These are phyloP conservation scores for Simalia tracyae DNA, from an alignment of 2,797 vertebrate genomes.

Conservation along the genomic window DNA sequence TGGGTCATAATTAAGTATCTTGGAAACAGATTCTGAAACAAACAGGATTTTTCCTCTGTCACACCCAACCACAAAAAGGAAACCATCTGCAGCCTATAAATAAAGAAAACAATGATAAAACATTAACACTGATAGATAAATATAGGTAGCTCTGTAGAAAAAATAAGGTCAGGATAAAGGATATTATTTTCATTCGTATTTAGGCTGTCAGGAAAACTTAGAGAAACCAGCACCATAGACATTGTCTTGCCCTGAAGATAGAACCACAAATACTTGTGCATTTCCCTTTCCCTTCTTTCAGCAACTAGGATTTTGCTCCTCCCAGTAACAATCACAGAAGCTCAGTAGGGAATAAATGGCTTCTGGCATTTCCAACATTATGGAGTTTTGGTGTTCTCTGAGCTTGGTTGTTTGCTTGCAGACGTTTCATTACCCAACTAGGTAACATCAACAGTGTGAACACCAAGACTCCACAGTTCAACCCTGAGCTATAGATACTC, in stretches of 20 bases:
- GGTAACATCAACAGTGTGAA: too few relatives aligned
- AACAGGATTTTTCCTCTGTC: constrained; percentile 95
- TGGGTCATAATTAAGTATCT: constrained; percentile 91
- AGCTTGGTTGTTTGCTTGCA: neutral
- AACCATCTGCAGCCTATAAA: constrained; percentile 90
- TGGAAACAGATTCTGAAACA: constrained; percentile 92
- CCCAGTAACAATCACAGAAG: neutral
- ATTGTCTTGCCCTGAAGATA: neutral
- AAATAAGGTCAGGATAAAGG: neutral
- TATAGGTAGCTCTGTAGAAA: neutral
- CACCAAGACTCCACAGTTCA: too few relatives aligned
- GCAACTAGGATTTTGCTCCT: neutral
- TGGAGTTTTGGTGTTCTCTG: neutral
- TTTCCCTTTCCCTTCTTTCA: neutral
- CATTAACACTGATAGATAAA: neutral
- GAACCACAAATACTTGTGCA: neutral
- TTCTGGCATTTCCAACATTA: neutral
- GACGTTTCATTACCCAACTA: too few relatives aligned
- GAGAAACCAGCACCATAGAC: neutral
- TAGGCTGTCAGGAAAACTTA: neutral
- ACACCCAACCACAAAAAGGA: constrained; percentile 95
- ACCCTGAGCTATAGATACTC: too few relatives aligned
- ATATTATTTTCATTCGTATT: neutral
- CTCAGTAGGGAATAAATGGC: too few relatives aligned
- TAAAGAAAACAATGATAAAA: constrained; percentile 31